Evolutionary conservation across 2,888 invertebrate genomes (phyloP), one percentile per base, ranked within the genome.

Genomic region (Parnassius mnemosyne): DNA sequence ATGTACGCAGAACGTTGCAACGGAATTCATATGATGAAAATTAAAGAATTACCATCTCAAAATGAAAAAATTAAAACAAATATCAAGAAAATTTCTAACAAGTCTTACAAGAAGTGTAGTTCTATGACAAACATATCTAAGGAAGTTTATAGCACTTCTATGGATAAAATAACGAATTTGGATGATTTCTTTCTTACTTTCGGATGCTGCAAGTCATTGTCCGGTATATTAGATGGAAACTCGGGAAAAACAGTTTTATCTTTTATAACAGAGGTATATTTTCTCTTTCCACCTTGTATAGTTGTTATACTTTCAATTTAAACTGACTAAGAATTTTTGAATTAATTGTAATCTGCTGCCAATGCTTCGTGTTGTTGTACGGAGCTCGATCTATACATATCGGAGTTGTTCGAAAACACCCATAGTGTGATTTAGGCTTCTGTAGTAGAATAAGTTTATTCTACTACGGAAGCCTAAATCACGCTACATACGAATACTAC

Each of bases 171-270:
- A 54, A 71, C 67, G 1, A 84, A 76, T 69, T 63, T 86, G n/a
- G 84, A 88, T 1, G 86, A 88, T n/a, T 89, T 90, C 66, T 80
- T 84, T 43, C 73, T 79, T 77, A 75, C 78, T 41, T 64, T 90
- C n/a, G 89, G 90, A 34, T 66, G 80, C 25, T 71, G 73, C 34
- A 84, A 79, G 70, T 52, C 69, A 1, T 68, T 89, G 44, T 73
- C 79, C 12, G 75, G 72, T 62, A 77, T 85, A 20, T 78, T 86
- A 69, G 83, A 87, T 67, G 82, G 76, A 12, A 66, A 70, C 54
- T 61, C 71, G 47, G 79, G 70, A 16, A 79, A 75, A 46, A 86
- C 81, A 67, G 81, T 90, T 63, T 55, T 88, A 53, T 71, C 77
- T 0, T 79, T 78, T 13, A 34, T 90, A 62, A 65, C 61, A 60